Base-by-base conservation (phyloP, 2,888 invertebrate genomes). In the Orchestes rusci region DNA sequence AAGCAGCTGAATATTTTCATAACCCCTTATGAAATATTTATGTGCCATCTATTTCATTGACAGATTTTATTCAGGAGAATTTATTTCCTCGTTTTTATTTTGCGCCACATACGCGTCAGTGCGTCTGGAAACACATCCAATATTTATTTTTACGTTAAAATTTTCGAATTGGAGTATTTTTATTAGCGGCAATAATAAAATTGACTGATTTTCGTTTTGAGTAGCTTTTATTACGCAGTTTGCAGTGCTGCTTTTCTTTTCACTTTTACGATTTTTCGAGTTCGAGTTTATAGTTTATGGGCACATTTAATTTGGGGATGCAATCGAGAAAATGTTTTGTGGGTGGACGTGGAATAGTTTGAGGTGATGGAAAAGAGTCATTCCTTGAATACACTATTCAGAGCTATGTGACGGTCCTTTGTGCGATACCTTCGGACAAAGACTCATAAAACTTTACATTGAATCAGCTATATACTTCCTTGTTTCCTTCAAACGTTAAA, bases 11-110 rank as follows among this genome's bases (percentile, higher is more conserved):
- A 35, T 44, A 44, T 44, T 44, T 43, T 48, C 48, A 48, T 44
- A 43, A 48, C 40, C 32, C 47, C 48, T 48, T 48, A 48, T 48
- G 37, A 48, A 48, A 48, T 48, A 48, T 48, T 43, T 48, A 48
- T 48, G 48, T 44, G 48, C 44, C 35, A 43, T 48, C 47, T 39
- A 43, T 48, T 43, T 39, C 20, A 48, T 48, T 48, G 47, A 48
- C 47, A 43, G 43, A 46, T 38, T 46, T 46, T 46, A 46, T 46
- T 46, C 39, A 34, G 29, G 43, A 39, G 16, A 43, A 43, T 43
- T 43, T 47, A 43, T 43, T 43, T 44, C 30, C 13, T 43, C 42
- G 36, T 39, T 39, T 40, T 42, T 46, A 33, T 41, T 42, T 41
- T 46, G 38, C 42, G 20, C 33, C 38, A 46, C 42, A 35, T 39